Evolutionary conservation across 2,888 invertebrate genomes (phyloP).

Genomic region (Chrysolina haemoptera): DNA sequence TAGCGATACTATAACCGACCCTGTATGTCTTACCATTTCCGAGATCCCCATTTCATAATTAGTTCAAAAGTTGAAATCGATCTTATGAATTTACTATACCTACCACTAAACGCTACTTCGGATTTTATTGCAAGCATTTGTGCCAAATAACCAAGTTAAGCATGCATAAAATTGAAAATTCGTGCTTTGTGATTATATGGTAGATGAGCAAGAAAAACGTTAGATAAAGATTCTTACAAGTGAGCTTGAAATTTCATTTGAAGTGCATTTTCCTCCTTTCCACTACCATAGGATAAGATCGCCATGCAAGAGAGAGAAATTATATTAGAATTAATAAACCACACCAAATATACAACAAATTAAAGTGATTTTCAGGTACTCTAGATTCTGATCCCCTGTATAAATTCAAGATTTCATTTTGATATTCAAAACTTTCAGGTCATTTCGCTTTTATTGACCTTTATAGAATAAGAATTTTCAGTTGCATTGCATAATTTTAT

Average conservation of each 20-base stretch:
- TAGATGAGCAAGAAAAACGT: constrained; percentile 45
- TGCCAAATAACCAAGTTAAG: not conserved
- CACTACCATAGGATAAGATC: constrained; percentile 72
- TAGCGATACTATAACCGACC: too few relatives aligned
- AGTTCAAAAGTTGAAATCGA: not conserved
- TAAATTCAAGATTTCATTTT: too few relatives aligned
- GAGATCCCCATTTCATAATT: not conserved
- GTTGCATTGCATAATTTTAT: too few relatives aligned
- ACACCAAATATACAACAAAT: constrained; percentile 53
- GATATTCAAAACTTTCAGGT: too few relatives aligned
- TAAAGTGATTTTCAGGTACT: constrained; percentile 29
- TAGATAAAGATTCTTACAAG: constrained; percentile 73
- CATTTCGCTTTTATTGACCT: too few relatives aligned
- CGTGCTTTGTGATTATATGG: constrained; percentile 43
- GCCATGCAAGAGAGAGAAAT: constrained; percentile 75
- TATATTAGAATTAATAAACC: constrained; percentile 65
- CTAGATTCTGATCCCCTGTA: not conserved
- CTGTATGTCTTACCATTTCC: too few relatives aligned
- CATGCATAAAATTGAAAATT: constrained; percentile 26
- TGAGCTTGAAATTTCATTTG: constrained; percentile 78
- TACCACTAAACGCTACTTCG: not conserved
- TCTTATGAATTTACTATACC: too few relatives aligned
- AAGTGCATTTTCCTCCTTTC: constrained; percentile 79
- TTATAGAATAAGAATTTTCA: too few relatives aligned
- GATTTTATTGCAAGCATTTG: constrained; percentile 21